These are phyloP conservation scores for Amblyjoppa proteus DNA, from an alignment of 2,888 invertebrate genomes.

Conservation along the genomic window DNA sequence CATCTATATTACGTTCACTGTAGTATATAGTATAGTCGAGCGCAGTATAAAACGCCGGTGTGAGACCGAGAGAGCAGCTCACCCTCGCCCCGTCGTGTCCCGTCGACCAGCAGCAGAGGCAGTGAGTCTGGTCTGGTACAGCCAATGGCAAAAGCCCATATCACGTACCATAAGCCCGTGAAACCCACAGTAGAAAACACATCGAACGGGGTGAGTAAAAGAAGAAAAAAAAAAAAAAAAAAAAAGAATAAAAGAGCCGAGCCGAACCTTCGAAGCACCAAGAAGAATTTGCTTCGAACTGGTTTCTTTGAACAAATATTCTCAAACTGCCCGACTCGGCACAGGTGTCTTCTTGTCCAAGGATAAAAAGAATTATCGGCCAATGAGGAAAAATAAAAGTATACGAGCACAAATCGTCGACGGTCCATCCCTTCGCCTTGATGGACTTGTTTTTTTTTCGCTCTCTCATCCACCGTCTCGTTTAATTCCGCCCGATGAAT, in stretches of 20 bases:
- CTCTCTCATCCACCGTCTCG: background rate
- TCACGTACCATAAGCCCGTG: background rate
- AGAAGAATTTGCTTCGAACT: conserved; percentile 50
- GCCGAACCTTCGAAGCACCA: conserved; percentile 16
- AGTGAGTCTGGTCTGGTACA: conserved; percentile 71
- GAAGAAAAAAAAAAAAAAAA: no score
- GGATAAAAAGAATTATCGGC: conserved; percentile 34
- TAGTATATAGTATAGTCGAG: conserved; percentile 31
- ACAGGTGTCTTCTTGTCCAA: conserved; percentile 62
- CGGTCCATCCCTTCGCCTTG: conserved; percentile 36
- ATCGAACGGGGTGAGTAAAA: conserved; percentile 35
- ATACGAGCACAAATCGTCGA: conserved; percentile 26
- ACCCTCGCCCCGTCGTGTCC: conserved; percentile 64
- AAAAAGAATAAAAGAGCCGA: no score
- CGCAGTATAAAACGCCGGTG: conserved; percentile 42
- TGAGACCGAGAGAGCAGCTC: conserved; percentile 63
- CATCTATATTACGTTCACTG: conserved; percentile 38
- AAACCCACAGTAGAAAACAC: conserved; percentile 36
- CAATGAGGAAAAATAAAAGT: background rate
- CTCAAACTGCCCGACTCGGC: conserved; percentile 49
- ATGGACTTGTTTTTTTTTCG: background rate
- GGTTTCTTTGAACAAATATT: conserved; percentile 60
- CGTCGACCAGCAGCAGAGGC: conserved; percentile 56
- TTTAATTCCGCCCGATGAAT: conserved; percentile 39
- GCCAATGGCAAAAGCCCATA: conserved; percentile 61